phyloP scores from a whole-genome alignment of 2,797 vertebrate species.

The Cynodonichthys magdalenae region DNA sequence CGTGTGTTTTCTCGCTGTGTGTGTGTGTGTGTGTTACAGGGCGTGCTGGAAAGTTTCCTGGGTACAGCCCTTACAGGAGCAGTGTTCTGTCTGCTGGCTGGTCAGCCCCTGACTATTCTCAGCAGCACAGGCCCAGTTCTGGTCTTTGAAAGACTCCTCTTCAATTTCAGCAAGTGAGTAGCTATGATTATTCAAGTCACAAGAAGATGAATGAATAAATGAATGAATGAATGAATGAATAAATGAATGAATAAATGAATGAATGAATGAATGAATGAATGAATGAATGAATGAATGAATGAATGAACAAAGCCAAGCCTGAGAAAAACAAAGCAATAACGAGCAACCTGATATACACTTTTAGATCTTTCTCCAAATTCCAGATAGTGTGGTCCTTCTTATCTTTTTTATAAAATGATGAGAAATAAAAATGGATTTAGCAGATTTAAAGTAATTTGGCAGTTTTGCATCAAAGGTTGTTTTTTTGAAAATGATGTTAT shows the following conservation, averaged over 20 bases:
- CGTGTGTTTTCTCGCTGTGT: background rate
- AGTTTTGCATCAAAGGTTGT: background rate
- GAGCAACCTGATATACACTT: too few species aligned
- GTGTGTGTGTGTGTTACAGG: conserved; percentile 45
- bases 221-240: too few species aligned
- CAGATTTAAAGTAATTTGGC: background rate
- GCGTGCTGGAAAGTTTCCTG: conserved; percentile 88
- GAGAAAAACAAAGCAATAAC: too few species aligned
- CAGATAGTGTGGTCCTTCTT: too few species aligned
- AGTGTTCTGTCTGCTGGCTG: conserved; percentile 92
- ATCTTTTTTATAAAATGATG: background rate
- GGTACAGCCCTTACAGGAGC: conserved; percentile 91
- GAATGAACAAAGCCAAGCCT: conserved; percentile 2
- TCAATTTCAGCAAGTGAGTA: conserved; percentile 97
- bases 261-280: too few species aligned
- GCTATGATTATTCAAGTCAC: background rate
- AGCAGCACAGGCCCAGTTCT: conserved; percentile 98
- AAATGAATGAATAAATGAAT: too few species aligned
- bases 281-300: too few species aligned
- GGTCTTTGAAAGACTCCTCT: conserved; percentile 95
- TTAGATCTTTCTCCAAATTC: too few species aligned
- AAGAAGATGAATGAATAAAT: background rate
- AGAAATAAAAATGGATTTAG: conserved; percentile 6
- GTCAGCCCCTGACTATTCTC: conserved; percentile 95
- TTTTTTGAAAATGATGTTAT: conserved; percentile 8